Evolutionary conservation across 1,140 invertebrate species (phyloP).

Genomic region (Potamilus streckersoni): DNA sequence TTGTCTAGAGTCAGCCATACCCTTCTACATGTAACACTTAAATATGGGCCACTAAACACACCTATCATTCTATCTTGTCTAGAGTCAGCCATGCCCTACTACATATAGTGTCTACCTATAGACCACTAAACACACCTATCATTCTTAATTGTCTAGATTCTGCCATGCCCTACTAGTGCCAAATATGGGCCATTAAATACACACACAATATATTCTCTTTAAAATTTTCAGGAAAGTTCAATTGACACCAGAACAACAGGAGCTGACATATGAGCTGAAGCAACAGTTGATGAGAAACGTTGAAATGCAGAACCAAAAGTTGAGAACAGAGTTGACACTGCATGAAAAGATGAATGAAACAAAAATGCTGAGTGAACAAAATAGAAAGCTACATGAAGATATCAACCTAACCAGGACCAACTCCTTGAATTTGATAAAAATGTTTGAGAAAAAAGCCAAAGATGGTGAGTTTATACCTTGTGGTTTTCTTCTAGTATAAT

Average conservation of each 20-base stretch:
- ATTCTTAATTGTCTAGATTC: no score
- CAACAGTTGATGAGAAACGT: constrained; percentile 52
- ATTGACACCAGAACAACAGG: constrained; percentile 50
- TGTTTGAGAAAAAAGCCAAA: constrained; percentile 53
- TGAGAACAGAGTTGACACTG: constrained; percentile 51
- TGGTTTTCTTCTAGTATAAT: neutral
- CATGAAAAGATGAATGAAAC: constrained; percentile 53
- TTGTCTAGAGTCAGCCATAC: no score
- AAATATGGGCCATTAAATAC: no score
- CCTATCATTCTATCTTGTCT: no score
- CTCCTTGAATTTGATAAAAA: constrained; percentile 42
- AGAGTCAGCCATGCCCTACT: no score
- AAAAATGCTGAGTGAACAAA: constrained; percentile 37
- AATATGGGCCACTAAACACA: no score
- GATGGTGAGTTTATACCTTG: constrained; percentile 32
- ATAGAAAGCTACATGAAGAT: constrained; percentile 41
- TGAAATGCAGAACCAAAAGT: constrained; percentile 50
- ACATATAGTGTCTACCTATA: no score
- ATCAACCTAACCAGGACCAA: constrained; percentile 42
- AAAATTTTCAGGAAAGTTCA: constrained; percentile 17
- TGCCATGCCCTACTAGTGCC: no score
- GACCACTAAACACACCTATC: no score
- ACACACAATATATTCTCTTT: no score
- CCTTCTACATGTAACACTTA: no score
- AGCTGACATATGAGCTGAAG: constrained; percentile 52